These are phyloP conservation scores for Pandion haliaetus DNA, from an alignment of 2,113 vertebrate species.

Conservation along the genomic window DNA sequence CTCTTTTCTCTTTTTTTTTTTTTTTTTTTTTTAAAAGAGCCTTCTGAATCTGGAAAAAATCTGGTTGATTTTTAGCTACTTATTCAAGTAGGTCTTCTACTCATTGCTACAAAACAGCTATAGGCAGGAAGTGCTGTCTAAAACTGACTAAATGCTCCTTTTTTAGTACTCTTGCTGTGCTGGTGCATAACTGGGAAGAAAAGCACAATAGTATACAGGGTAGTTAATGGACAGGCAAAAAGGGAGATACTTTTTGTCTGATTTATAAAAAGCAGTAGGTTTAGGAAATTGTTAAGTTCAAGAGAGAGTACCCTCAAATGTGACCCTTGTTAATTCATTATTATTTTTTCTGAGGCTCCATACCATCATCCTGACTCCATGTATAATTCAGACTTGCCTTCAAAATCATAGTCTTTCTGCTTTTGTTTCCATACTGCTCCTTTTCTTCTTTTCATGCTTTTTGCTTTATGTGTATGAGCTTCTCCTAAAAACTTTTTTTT, in stretches of 20 bases:
- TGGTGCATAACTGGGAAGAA: background rate
- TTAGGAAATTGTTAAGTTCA: background rate
- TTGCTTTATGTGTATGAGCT: background rate
- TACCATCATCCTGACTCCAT: background rate
- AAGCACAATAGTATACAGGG: background rate
- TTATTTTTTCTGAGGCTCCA: background rate
- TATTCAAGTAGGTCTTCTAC: background rate
- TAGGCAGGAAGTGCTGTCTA: background rate
- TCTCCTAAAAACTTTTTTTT: background rate
- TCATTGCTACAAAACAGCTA: background rate
- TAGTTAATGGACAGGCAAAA: background rate
- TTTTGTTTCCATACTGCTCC: background rate
- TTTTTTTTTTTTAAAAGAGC: background rate
- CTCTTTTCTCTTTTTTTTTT: background rate
- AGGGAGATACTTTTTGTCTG: background rate
- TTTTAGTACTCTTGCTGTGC: background rate
- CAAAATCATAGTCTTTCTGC: background rate
- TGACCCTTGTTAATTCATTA: background rate
- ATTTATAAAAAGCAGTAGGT: background rate
- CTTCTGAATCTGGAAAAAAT: background rate
- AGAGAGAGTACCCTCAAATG: background rate
- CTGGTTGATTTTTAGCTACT: background rate
- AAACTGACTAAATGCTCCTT: background rate
- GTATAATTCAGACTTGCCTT: background rate
- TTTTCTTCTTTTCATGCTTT: background rate